Conservation (phyloP, 2,113 vertebrate genomes). For the Forbesichthys agassizii region DNA sequence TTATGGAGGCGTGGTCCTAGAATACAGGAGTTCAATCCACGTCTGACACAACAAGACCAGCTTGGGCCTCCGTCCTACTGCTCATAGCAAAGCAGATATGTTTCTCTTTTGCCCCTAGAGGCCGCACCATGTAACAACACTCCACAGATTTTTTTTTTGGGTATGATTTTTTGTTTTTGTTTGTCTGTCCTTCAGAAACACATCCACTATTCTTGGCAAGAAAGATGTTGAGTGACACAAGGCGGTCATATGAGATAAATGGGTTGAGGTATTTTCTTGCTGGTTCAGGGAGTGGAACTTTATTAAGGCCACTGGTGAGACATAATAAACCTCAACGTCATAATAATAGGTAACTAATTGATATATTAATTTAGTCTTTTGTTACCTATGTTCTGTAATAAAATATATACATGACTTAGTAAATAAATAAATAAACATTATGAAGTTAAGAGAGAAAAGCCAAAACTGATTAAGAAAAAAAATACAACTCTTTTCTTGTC, state of each 20-base stretch:
- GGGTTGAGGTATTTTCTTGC: slow-evolving; percentile 33
- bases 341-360: slow-evolving; percentile 83
- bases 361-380: slow-evolving; percentile 89
- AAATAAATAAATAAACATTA: slow-evolving; percentile 35
- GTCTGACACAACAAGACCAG: slow-evolving; percentile 30
- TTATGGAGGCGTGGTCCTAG: slow-evolving; percentile 36
- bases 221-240: slow-evolving; percentile 36
- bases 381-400: slow-evolving; percentile 86
- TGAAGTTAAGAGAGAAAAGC: slow-evolving; percentile 73
- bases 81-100: slow-evolving; percentile 45
- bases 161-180: slow-evolving; percentile 50
- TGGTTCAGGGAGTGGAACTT: slow-evolving; percentile 52
- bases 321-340: slow-evolving; percentile 73
- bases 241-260: slow-evolving; percentile 39
- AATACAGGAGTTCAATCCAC: slow-evolving; percentile 41
- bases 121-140: slow-evolving; percentile 64
- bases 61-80: slow-evolving; percentile 48
- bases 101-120: slow-evolving; percentile 54
- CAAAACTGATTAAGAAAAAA: slow-evolving; percentile 88
- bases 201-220: slow-evolving; percentile 40
- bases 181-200: slow-evolving; percentile 60
- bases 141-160: slow-evolving; percentile 52
- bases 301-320: slow-evolving; percentile 56
- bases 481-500: slow-evolving; percentile 78
- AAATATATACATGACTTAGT: slow-evolving; percentile 81